Evolutionary conservation across 2,888 invertebrate genomes (phyloP).

Genomic region (Hermaeophaga mercurialis): DNA sequence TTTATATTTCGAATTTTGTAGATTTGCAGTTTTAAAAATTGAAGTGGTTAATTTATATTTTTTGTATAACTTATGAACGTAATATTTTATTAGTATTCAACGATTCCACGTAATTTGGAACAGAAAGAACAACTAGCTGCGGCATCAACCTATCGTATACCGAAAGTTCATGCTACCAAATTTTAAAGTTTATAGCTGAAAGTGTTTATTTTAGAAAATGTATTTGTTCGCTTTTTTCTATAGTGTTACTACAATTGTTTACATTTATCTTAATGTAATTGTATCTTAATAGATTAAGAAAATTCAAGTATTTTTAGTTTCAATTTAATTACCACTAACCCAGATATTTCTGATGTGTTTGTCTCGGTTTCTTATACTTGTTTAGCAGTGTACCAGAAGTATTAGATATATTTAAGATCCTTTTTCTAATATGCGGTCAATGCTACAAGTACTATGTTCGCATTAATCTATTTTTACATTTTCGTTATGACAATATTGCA

Average conservation of each 20-base stretch:
- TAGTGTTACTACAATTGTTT: background rate
- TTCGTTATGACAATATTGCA: too few species aligned
- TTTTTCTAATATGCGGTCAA: too few species aligned
- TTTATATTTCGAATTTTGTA: background rate
- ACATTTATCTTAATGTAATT: background rate
- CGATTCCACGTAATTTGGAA: background rate
- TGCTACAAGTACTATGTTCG: too few species aligned
- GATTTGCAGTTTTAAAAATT: background rate
- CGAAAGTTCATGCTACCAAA: slow-evolving; percentile 1
- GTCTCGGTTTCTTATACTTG: too few species aligned
- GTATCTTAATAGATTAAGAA: background rate
- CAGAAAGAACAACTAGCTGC: slow-evolving; percentile 1
- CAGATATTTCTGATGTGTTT: too few species aligned
- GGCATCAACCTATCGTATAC: background rate
- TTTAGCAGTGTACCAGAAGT: too few species aligned
- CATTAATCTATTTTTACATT: too few species aligned
- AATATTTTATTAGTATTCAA: background rate
- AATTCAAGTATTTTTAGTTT: too few species aligned
- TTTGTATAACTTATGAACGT: background rate
- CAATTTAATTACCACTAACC: too few species aligned
- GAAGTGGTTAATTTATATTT: background rate
- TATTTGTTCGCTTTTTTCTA: background rate
- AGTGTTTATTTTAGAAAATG: background rate
- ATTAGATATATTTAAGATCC: too few species aligned
- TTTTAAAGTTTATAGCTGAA: background rate